Evolutionary conservation across 2,113 vertebrate species (phyloP).

Genomic region (Grammomys dolichurus): DNA sequence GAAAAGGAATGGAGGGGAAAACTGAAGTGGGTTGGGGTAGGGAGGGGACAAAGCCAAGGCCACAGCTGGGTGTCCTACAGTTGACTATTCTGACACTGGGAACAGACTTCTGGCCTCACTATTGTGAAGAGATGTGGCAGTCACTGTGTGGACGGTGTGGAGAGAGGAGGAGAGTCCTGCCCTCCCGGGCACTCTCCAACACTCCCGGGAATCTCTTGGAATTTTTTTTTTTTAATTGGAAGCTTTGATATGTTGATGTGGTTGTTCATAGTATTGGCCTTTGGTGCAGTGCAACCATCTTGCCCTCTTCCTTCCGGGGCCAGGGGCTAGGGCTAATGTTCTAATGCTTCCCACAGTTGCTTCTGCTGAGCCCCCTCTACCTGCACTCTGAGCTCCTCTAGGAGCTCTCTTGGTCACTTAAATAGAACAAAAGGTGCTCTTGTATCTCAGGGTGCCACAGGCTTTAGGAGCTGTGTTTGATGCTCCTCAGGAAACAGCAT

Average conservation of each 20-base stretch:
- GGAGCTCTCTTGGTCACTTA: background rate
- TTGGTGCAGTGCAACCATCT: background rate
- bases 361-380: background rate
- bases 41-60: background rate
- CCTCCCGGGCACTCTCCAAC: too few species aligned
- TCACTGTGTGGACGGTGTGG: background rate
- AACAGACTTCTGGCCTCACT: too few species aligned
- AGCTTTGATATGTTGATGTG: background rate
- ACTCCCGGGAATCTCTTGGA: background rate
- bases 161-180: too few species aligned
- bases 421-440: background rate
- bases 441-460: background rate
- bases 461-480: background rate
- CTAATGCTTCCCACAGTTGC: background rate
- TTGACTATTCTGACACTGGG: background rate
- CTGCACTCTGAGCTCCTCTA: background rate
- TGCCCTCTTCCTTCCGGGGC: background rate
- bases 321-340: too few species aligned
- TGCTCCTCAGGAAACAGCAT: too few species aligned
- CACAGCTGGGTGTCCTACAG: background rate
- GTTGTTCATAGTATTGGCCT: background rate
- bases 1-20: background rate
- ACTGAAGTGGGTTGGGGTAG: rapidly evolving
- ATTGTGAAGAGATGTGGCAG: background rate
- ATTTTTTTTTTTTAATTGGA: background rate